Conservation (phyloP, 2,797 vertebrate genomes). For the Danionella dracula region DNA sequence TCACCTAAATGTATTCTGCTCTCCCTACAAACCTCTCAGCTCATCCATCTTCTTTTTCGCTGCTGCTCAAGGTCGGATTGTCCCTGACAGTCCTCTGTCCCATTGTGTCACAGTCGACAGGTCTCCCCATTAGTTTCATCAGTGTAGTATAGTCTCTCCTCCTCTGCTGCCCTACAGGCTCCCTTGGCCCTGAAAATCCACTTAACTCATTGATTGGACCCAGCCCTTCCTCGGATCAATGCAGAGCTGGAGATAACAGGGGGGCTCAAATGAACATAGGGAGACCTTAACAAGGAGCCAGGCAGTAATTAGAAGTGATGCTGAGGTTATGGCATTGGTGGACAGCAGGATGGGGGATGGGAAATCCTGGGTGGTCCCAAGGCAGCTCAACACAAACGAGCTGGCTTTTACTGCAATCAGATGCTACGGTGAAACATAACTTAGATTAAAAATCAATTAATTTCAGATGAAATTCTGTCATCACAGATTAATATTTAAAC, state of each 20-base stretch:
- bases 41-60: not conserved
- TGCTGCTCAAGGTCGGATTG: slow-evolving; percentile 28
- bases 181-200: slow-evolving; percentile 31
- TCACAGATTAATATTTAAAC: too few species aligned
- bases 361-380: not conserved
- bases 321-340: not conserved
- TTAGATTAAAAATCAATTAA: too few species aligned
- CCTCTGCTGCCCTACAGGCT: not conserved
- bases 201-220: slow-evolving; percentile 39
- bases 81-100: slow-evolving; percentile 19
- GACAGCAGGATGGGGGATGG: not conserved
- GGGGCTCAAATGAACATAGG: slow-evolving; percentile 15
- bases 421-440: too few species aligned
- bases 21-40: not conserved
- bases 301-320: slow-evolving; percentile 27
- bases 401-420: slow-evolving; percentile 23
- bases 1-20: not conserved
- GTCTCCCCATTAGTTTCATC: slow-evolving; percentile 42
- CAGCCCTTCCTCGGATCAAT: slow-evolving; percentile 30
- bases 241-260: slow-evolving; percentile 24
- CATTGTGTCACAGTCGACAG: slow-evolving; percentile 58
- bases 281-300: not conserved
- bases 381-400: not conserved
- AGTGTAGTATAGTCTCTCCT: not conserved
- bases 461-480: too few species aligned